These are phyloP conservation scores for Paracanthobrama guichenoti DNA, from an alignment of 2,113 vertebrate species.

Conservation along the genomic window DNA sequence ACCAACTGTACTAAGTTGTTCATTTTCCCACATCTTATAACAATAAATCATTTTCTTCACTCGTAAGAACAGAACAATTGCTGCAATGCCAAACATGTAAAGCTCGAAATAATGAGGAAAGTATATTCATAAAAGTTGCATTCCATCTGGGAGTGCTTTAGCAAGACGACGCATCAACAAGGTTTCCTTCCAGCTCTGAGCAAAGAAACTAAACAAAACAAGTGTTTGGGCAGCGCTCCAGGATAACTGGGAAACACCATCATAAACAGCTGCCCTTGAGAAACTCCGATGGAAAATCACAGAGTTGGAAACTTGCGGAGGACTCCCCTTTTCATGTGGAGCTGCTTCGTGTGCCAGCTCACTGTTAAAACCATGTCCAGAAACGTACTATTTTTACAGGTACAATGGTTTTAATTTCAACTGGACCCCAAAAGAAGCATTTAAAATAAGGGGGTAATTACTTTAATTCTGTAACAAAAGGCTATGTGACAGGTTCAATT, in stretches of 20 bases:
- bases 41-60: slow-evolving; percentile 54
- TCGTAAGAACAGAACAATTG: slow-evolving; percentile 65
- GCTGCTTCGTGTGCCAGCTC: slow-evolving; percentile 52
- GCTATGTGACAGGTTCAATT: slow-evolving; percentile 52
- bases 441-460: slow-evolving; percentile 58
- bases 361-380: slow-evolving; percentile 58
- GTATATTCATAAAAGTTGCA: slow-evolving; percentile 70
- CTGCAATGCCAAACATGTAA: slow-evolving; percentile 67
- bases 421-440: slow-evolving; percentile 43
- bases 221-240: slow-evolving; percentile 61
- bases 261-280: slow-evolving; percentile 67
- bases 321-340: slow-evolving; percentile 64
- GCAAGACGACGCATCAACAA: slow-evolving; percentile 86
- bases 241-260: slow-evolving; percentile 73
- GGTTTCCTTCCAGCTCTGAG: slow-evolving; percentile 83
- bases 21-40: slow-evolving; percentile 69
- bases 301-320: slow-evolving; percentile 62
- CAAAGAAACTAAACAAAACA: slow-evolving; percentile 74
- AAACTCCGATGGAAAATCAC: slow-evolving; percentile 68
- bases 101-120: slow-evolving; percentile 72
- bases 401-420: slow-evolving; percentile 62
- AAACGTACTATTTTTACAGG: slow-evolving; percentile 62
- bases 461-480: slow-evolving; percentile 25
- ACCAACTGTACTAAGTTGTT: slow-evolving; percentile 52
- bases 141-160: slow-evolving; percentile 86